phyloP scores from a whole-genome alignment of 1,140 invertebrate genomes.

The Dreissena rostriformis region DNA sequence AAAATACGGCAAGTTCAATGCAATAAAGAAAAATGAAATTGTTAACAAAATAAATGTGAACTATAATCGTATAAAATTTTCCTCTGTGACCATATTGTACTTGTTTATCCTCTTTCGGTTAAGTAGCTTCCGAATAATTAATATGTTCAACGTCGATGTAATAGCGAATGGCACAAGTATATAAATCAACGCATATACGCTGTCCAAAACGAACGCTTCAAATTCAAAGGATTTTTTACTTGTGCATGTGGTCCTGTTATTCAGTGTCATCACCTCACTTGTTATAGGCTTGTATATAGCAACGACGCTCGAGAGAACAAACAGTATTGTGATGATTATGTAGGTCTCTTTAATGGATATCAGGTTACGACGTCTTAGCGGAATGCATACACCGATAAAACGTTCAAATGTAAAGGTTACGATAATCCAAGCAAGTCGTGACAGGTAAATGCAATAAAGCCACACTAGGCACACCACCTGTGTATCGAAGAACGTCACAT shows the following conservation, averaged over 20 bases:
- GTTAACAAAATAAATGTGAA: conserved; percentile 73
- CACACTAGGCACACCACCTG: conserved; percentile 73
- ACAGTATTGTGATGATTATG: conserved; percentile 60
- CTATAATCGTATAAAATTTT: conserved; percentile 70
- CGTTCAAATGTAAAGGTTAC: conserved; percentile 77
- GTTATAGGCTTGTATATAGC: conserved; percentile 72
- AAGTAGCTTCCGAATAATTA: conserved; percentile 62
- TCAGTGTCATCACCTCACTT: conserved; percentile 55
- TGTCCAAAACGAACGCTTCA: conserved; percentile 68
- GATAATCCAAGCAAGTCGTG: conserved; percentile 76
- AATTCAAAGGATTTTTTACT: conserved; percentile 43
- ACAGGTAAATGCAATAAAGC: conserved; percentile 71
- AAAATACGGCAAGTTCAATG: conserved; percentile 73
- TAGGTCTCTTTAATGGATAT: neutral
- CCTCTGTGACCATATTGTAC: conserved; percentile 68
- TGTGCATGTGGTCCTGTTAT: conserved; percentile 47
- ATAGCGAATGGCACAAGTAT: conserved; percentile 68
- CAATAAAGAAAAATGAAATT: conserved; percentile 72
- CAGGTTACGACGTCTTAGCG: conserved; percentile 48
- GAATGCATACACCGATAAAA: conserved; percentile 76
- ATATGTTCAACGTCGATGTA: conserved; percentile 61
- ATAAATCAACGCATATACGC: conserved; percentile 61
- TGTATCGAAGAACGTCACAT: conserved; percentile 59
- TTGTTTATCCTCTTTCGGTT: conserved; percentile 55
- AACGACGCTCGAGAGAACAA: conserved; percentile 57